Conservation (phyloP, 2,113 vertebrate genomes). For the Phoenicopterus ruber region DNA sequence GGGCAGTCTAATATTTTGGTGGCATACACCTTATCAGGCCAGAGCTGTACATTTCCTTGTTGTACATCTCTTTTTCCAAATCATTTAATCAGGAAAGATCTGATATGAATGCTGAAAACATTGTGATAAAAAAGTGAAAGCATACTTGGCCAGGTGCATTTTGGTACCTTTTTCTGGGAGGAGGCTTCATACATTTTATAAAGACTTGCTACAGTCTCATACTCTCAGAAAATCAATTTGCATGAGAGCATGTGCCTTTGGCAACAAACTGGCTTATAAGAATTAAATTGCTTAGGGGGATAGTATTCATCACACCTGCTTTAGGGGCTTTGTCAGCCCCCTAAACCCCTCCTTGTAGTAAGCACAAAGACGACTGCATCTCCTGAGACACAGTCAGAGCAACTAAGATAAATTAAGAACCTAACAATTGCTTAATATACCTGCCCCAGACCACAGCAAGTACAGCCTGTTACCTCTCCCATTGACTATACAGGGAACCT, state of each 20-base stretch:
- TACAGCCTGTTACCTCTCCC: background rate
- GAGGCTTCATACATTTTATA: background rate
- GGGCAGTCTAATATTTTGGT: background rate
- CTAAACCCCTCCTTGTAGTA: background rate
- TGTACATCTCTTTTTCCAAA: background rate
- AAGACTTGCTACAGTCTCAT: background rate
- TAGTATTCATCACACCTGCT: slow-evolving; percentile 5
- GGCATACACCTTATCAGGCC: background rate
- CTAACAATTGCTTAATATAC: background rate
- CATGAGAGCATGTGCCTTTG: background rate
- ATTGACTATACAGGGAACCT: background rate
- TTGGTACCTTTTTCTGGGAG: background rate
- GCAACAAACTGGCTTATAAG: background rate
- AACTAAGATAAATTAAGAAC: background rate
- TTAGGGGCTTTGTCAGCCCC: background rate
- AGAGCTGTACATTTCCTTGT: background rate
- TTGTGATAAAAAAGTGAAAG: background rate
- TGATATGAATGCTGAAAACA: background rate
- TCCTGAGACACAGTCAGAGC: background rate
- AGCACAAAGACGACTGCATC: background rate
- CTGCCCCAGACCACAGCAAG: background rate
- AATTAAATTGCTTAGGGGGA: background rate
- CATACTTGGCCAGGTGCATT: background rate
- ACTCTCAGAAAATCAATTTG: background rate
- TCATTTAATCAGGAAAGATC: background rate